Evolutionary conservation across 2,113 vertebrate genomes (phyloP).

Genomic region (Microcebus griseorufus): DNA sequence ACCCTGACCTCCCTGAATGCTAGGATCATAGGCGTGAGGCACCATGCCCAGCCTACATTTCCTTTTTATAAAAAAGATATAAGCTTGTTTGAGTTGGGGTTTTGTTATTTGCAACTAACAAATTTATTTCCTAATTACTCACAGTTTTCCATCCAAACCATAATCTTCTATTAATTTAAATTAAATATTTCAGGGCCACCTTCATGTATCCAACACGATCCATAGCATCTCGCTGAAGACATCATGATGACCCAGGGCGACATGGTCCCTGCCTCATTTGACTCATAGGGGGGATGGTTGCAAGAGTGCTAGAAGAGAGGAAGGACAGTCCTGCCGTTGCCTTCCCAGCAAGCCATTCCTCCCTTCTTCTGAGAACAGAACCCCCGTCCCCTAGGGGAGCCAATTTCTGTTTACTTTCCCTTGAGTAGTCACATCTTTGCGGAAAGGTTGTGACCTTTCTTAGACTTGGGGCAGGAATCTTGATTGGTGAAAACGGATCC

Average conservation of each 20-base stretch:
- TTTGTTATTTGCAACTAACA: background rate
- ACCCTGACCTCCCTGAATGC: too few relatives aligned
- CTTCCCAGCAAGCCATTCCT: background rate
- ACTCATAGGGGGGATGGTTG: background rate
- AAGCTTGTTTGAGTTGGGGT: background rate
- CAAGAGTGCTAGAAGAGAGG: background rate
- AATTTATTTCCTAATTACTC: background rate
- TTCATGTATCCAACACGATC: background rate
- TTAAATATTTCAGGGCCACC: background rate
- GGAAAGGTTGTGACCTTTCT: background rate
- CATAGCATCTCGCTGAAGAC: background rate
- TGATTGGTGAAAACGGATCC: background rate
- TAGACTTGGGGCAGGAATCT: background rate
- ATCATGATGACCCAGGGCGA: background rate
- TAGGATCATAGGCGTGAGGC: too few relatives aligned
- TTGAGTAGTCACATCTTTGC: background rate
- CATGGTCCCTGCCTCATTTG: background rate
- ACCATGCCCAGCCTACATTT: too few relatives aligned
- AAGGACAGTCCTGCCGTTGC: background rate
- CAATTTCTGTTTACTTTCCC: background rate
- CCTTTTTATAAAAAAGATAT: background rate
- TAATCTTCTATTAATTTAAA: background rate
- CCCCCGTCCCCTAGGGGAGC: background rate
- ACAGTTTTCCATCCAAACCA: conserved; percentile 10
- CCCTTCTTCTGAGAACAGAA: background rate